These are phyloP conservation scores for Drosophila parthenogenetica DNA, from an alignment of 2,888 invertebrate genomes.

Conservation along the genomic window DNA sequence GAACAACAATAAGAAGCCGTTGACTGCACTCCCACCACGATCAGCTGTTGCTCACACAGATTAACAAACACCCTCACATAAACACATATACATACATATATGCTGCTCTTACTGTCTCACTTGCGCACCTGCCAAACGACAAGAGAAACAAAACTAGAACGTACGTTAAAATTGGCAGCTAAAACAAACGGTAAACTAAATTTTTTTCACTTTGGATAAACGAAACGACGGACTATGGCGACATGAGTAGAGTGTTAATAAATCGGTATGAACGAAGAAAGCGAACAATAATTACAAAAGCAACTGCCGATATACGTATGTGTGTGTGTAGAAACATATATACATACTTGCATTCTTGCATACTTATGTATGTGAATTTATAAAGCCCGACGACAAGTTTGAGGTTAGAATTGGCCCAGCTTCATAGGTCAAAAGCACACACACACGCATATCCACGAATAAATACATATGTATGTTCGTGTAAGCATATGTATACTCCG, in stretches of 20 bases:
- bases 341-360: conserved; percentile 2
- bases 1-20: conserved; percentile 50
- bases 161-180: conserved; percentile 42
- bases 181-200: conserved; percentile 57
- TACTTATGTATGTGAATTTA: conserved; percentile 26
- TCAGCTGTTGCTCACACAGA: conserved; percentile 71
- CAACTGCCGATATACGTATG: background rate
- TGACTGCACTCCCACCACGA: conserved; percentile 52
- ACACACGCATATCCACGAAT: conserved; percentile 8
- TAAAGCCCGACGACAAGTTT: conserved; percentile 54
- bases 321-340: conserved; percentile 2
- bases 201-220: conserved; percentile 42
- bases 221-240: conserved; percentile 37
- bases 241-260: conserved; percentile 56
- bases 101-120: conserved; percentile 42
- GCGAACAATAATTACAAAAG: conserved; percentile 43
- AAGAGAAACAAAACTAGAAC: conserved; percentile 60
- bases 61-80: conserved; percentile 41
- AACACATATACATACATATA: conserved; percentile 15
- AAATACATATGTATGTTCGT: conserved; percentile 2
- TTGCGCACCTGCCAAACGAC: conserved; percentile 49
- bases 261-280: conserved; percentile 62
- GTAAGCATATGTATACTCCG: conserved; percentile 9
- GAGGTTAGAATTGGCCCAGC: conserved; percentile 71
- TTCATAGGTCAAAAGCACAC: conserved; percentile 52